Percentiles rank a stretch among this genome's conserved stretches.
These are phyloP conservation scores for Hippopotamus amphibius DNA, from an alignment of 2,113 vertebrate species.

Conservation along the genomic window DNA sequence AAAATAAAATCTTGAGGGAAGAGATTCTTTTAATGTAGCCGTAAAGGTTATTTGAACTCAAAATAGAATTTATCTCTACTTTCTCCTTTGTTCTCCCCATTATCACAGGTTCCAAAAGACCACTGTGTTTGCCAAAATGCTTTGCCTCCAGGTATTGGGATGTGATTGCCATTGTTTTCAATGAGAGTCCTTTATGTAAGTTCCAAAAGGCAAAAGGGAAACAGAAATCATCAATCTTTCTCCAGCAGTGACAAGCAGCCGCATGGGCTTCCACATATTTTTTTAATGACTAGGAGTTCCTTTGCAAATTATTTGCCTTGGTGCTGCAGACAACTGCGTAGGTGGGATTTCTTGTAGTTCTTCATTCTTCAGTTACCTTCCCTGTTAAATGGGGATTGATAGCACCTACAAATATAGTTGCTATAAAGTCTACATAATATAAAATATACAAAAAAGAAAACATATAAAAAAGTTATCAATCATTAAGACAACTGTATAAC, in stretches of 20 bases:
- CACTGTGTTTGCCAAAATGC: background rate
- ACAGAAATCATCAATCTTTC: background rate
- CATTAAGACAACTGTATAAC: background rate
- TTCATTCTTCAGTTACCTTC: background rate
- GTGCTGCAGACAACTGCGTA: background rate
- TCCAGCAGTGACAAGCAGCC: background rate
- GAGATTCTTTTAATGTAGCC: background rate
- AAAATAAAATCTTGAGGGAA: background rate
- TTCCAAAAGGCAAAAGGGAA: background rate
- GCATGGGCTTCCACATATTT: background rate
- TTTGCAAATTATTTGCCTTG: conserved; percentile 9
- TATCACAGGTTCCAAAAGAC: background rate
- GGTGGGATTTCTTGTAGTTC: background rate
- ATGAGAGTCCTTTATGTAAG: background rate
- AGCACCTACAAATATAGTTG: background rate
- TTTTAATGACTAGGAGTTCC: background rate
- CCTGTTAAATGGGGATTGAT: background rate
- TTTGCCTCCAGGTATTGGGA: background rate
- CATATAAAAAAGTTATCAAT: background rate
- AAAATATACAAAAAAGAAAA: background rate
- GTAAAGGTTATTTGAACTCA: background rate
- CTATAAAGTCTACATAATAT: background rate
- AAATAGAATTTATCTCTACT: background rate
- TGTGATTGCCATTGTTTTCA: background rate
- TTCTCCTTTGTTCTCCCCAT: background rate